Evolutionary conservation across 1,140 invertebrate species (phyloP), one percentile per base, ranked within the genome.

Genomic region (Papilio aristodemus): DNA sequence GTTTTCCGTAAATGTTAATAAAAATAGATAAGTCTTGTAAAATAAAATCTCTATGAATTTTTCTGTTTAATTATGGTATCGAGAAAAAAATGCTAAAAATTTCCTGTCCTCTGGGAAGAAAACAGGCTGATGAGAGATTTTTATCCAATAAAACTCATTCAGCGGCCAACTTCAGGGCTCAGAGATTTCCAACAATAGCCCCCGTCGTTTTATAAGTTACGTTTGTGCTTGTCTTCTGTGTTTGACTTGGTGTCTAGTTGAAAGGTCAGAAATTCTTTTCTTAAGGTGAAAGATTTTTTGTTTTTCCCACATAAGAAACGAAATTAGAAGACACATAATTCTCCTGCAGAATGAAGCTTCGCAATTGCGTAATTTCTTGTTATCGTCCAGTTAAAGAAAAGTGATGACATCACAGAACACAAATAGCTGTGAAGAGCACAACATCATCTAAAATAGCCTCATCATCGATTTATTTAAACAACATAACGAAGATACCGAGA

Each of bases 391-490:
- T 54, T 13, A 54, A 22, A 54, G 22, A 25, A 54, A 54, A 19
- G 43, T 14, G 41, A 66, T 64, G 41, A 66, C 11, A 17, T 66
- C 63, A 66, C 32, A 36, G 22, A 7, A 11, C 41, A 22, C 8
- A 66, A 50, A 66, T 66, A 66, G 19, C 25, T 27, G 25, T 64
- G 22, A 25, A 17, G 8, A 25, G 22, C 60, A 63, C 14, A 63
- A 50, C 63, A 66, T 37, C 7, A 5, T n/a, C n/a, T 10, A 37
- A 32, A 66, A 50, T 66, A 66, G 41, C 25, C 11, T 50, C 43
- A 66, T 66, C 41, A 19, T 66, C 41, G 39, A 66, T 41, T 41
- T 50, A 36, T 66, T 59, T 36, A 36, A 36, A 36, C 6, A 32
- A 25, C 7, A 25, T 17, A 32, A 41, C 37, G n/a, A 5, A 37